Evolutionary conservation across 2,113 vertebrate species (phyloP).

Genomic region (Microtus oregoni): DNA sequence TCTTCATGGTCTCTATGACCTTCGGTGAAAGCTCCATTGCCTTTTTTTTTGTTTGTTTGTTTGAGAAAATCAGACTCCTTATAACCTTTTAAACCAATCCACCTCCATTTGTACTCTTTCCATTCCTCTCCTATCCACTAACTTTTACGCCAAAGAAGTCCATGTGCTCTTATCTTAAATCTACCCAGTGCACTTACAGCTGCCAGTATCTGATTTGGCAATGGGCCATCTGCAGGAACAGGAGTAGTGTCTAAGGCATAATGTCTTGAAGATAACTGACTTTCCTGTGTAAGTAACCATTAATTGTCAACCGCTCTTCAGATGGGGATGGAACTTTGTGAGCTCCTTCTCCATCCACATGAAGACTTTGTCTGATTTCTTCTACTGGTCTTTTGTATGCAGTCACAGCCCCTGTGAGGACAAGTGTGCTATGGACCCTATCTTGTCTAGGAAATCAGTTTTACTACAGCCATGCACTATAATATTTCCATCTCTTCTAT

Average conservation of each 20-base stretch:
- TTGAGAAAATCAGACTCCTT: too few relatives aligned
- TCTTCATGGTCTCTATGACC: not conserved
- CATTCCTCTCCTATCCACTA: not conserved
- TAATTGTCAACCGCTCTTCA: too few relatives aligned
- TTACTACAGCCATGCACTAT: not conserved
- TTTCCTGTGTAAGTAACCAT: not conserved
- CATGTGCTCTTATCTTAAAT: not conserved
- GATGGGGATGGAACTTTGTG: too few relatives aligned
- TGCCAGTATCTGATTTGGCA: not conserved
- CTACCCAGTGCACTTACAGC: too few relatives aligned
- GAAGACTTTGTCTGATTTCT: not conserved
- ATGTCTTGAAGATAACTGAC: not conserved
- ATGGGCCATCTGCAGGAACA: too few relatives aligned
- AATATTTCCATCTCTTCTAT: too few relatives aligned
- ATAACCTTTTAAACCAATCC: not conserved
- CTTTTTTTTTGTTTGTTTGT: not conserved
- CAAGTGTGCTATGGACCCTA: not conserved
- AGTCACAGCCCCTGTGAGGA: not conserved
- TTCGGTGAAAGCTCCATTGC: not conserved
- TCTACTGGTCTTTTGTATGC: not conserved
- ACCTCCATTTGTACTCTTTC: not conserved
- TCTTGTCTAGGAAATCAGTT: not conserved
- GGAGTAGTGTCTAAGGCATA: not conserved
- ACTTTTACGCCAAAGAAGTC: not conserved
- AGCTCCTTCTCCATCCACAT: not conserved